Evolutionary conservation across 2,888 invertebrate species (phyloP), one percentile per base, ranked within the genome.

Genomic region (Amblyteles armatorius): DNA sequence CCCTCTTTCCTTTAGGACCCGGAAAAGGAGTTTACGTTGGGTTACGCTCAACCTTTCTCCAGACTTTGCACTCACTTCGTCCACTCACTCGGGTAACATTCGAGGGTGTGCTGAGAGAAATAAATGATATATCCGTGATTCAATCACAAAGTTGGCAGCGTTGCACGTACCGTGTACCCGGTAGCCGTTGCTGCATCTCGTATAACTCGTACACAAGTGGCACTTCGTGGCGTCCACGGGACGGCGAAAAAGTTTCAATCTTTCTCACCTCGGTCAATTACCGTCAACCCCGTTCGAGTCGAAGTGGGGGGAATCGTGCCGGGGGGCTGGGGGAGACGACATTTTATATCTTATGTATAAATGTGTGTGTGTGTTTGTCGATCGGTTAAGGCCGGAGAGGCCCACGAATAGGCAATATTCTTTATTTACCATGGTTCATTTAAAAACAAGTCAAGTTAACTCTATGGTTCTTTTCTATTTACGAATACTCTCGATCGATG

Each of bases 61-160:
- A 63, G 3, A 16, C 26, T 16, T 57, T 29, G 16, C 33, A 57
- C 65, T 44, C 22, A 36, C 79, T 36, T 79, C 26, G 65, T 67
- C n/a, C 19, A 33, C 65, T 29, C 63, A 48, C 22, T 6, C 22
- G 19, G 65, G 13, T 36, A 73, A 7, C 57, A 48, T 11, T 57
- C 48, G 57, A 29, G 60, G 22, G 52, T 72, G 57, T 50, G n/a
- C 6, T 57, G 36, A 48, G 33, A 68, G 22, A 60, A 81, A 74
- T 60, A 60, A 81, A 83, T 69, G 63, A 78, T 26, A 55, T 19
- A 63, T 63, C 55, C 52, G 69, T 69, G 69, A 79, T 69, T 79
- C 79, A 69, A 74, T 83, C 69, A 73, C 33, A 69, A 83, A 73
- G 63, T 74, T 83, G 79, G 78, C 68, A 29, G n/a, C 68, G 48